Base-by-base conservation (phyloP, 2,113 vertebrate species). In the Psophia crepitans region DNA sequence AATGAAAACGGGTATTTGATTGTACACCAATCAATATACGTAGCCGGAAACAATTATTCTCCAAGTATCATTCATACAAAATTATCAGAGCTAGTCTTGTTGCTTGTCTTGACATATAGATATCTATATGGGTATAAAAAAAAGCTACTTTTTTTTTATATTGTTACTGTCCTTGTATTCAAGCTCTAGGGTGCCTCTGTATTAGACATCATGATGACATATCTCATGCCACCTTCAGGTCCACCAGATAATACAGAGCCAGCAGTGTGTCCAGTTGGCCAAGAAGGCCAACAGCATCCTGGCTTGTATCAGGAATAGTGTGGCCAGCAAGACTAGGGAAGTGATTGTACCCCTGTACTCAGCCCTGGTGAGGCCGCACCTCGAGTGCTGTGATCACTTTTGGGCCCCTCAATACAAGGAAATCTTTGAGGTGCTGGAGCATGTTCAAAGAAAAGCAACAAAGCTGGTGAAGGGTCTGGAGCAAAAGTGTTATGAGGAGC, bases 281-380 rank as follows among this genome's bases (percentile, higher is more conserved):
- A 75, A 58, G n/a, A 48, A 22, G 8, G 13, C 58, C 23, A 39
- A 2, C 5, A 3, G 8, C 13, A 48, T 48, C 9, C n/a, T 90
- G 28, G 54, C 30, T 21, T 65, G 16, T 30, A 14, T 35, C 10
- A 46, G 33, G 12, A 80, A 56, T 17, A 46, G 12, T 4, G 39
- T 66, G 51, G 33, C 19, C 39, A 46, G 41, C 15, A 37, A 20
- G 33, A 18, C 8, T 22, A 35, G 48, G 32, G 37, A 23, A 9
- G 46, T 21, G 30, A 16, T 64, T 1, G 4, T 41, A 0, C 58
- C 5, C 28, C 22, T 57, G 22, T 57, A n/a, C 39, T n/a, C 0
- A 1, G 71, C 22, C 5, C 30, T 43, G 30, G 71, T 74, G 53
- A 43, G 30, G 53, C 16, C 0, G 15, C 6, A 41, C 8, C 51